A percentile compares a stretch with the other conserved stretches of the same genome.
These are phyloP conservation scores for Clarias gariepinus DNA, from an alignment of 2,113 vertebrate species.

Conservation along the genomic window DNA sequence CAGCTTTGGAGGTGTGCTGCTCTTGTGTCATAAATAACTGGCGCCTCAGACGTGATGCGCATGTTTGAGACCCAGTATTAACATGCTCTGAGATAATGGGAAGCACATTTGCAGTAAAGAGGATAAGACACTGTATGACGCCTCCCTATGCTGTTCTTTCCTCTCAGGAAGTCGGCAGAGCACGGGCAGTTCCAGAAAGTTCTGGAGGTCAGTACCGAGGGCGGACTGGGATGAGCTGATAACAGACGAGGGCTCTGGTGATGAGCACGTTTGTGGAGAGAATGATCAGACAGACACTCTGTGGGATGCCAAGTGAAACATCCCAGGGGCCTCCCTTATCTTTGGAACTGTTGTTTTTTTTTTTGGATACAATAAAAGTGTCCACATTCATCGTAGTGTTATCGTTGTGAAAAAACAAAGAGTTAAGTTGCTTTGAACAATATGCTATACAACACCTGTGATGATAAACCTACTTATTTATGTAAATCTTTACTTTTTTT, in stretches of 20 bases:
- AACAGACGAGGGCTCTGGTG: slow-evolving; percentile 30
- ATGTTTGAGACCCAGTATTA: slow-evolving; percentile 35
- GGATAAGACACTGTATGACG: slow-evolving; percentile 9
- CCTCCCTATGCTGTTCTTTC: slow-evolving; percentile 32
- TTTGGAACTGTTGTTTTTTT: neutral
- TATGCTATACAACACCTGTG: neutral
- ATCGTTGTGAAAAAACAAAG: neutral
- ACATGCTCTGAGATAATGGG: slow-evolving; percentile 45
- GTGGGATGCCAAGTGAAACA: slow-evolving; percentile 13
- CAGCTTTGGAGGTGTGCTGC: slow-evolving; percentile 4
- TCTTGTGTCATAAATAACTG: slow-evolving; percentile 36
- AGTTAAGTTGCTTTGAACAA: neutral
- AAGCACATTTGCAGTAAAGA: slow-evolving; percentile 34
- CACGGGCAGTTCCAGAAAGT: slow-evolving; percentile 21
- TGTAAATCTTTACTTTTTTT: neutral
- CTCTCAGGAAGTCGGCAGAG: slow-evolving; percentile 48
- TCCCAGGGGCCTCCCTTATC: slow-evolving; percentile 15
- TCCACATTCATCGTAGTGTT: slow-evolving; percentile 1
- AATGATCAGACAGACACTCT: slow-evolving; percentile 37
- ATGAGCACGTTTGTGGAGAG: slow-evolving; percentile 35
- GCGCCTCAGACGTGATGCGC: slow-evolving; percentile 38
- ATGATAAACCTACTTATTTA: neutral
- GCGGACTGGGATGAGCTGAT: slow-evolving; percentile 46
- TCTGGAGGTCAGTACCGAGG: slow-evolving; percentile 48
- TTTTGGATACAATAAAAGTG: slow-evolving; percentile 12